A percentile compares a stretch with the other conserved stretches of the same genome.
These are phyloP conservation scores for Podarcis raffonei DNA, from an alignment of 2,113 vertebrate genomes.

Conservation along the genomic window DNA sequence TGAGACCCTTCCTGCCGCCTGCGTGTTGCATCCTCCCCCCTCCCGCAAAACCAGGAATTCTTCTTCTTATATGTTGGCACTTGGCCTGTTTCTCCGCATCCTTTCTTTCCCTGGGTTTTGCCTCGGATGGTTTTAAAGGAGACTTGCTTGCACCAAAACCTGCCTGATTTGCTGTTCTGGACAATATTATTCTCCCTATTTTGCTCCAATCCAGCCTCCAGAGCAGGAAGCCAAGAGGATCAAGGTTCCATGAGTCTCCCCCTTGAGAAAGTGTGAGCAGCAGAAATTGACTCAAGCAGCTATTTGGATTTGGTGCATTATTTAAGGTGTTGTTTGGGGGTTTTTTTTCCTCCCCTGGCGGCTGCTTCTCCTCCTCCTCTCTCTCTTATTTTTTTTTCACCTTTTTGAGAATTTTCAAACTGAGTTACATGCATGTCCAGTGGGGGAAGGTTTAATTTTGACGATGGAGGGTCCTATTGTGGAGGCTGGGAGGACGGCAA, in stretches of 20 bases:
- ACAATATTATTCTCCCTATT: not conserved
- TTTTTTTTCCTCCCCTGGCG: slow-evolving; percentile 34
- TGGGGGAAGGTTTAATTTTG: slow-evolving; percentile 98
- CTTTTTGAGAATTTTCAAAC: slow-evolving; percentile 70
- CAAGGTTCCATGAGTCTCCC: not conserved
- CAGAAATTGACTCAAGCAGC: slow-evolving; percentile 62
- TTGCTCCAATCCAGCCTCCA: slow-evolving; percentile 65
- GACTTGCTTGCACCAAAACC: slow-evolving; percentile 66
- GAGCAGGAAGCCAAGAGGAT: slow-evolving; percentile 71
- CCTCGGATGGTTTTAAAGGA: slow-evolving; percentile 63
- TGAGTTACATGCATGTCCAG: slow-evolving; percentile 89
- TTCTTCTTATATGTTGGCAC: not conserved
- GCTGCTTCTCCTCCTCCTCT: slow-evolving; percentile 1
- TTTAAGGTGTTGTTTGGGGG: slow-evolving; percentile 24
- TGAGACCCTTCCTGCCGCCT: slow-evolving; percentile 11
- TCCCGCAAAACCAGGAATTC: not conserved
- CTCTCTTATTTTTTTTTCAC: slow-evolving; percentile 55
- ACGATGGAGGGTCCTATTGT: slow-evolving; percentile 99
- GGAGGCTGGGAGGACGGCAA: slow-evolving; percentile 99
- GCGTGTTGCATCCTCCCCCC: not conserved
- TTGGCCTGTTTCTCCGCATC: not conserved
- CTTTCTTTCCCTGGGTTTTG: slow-evolving; percentile 46
- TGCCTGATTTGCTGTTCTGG: slow-evolving; percentile 54
- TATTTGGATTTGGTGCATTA: slow-evolving; percentile 60
- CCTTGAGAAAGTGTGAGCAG: slow-evolving; percentile 63